Conservation (phyloP, 2,888 invertebrate species). For the Parnassius orleans region DNA sequence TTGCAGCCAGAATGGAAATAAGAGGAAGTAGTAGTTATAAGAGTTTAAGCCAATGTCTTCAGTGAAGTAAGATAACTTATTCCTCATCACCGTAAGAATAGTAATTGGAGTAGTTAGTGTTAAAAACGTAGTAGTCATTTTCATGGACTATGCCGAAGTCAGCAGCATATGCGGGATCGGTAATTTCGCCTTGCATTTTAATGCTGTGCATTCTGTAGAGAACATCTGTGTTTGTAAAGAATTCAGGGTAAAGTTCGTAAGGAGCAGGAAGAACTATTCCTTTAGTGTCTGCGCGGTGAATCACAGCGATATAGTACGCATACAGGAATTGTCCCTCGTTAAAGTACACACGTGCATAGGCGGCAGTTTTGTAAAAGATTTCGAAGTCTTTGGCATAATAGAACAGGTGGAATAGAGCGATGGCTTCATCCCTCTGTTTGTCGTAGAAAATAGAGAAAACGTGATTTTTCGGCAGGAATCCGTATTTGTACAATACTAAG, state of each 20-base stretch:
- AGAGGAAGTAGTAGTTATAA: conserved; percentile 83
- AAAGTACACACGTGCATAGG: conserved; percentile 78
- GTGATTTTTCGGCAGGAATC: conserved; percentile 70
- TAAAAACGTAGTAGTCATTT: conserved; percentile 68
- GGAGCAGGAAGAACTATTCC: conserved; percentile 83
- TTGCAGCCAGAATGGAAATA: conserved; percentile 83
- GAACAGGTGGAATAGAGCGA: conserved; percentile 79
- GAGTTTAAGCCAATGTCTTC: conserved; percentile 86
- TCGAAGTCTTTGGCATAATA: conserved; percentile 82
- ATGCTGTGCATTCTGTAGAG: conserved; percentile 65
- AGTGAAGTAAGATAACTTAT: conserved; percentile 83
- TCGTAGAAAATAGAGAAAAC: conserved; percentile 77
- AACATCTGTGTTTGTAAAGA: conserved; percentile 82
- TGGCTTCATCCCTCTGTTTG: conserved; percentile 69
- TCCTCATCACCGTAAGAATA: conserved; percentile 73
- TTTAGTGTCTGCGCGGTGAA: conserved; percentile 80
- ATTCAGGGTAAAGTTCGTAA: conserved; percentile 85
- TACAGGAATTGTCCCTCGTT: conserved; percentile 84
- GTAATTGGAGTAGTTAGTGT: conserved; percentile 81
- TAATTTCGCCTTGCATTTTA: conserved; percentile 61
- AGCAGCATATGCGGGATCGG: conserved; percentile 49
- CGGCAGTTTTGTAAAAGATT: conserved; percentile 81
- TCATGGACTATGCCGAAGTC: conserved; percentile 63
- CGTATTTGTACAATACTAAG: conserved; percentile 57
- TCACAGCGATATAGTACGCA: conserved; percentile 79